Conservation (phyloP, 2,888 invertebrate species). For the Athetis lepigone region DNA sequence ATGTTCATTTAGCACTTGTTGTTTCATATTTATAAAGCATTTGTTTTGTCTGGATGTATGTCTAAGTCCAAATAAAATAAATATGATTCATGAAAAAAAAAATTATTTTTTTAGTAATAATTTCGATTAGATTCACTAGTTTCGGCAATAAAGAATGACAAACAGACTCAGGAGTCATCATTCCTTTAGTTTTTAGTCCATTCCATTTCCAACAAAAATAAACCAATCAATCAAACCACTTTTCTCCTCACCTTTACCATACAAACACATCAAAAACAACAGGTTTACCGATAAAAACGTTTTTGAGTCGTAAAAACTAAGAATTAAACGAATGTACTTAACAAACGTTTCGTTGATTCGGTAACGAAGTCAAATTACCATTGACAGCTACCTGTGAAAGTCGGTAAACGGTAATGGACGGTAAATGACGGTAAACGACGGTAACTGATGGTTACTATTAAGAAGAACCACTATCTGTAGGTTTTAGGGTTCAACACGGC, state of each 20-base stretch:
- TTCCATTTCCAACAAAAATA: no score
- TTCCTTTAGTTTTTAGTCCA: no score
- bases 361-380: constrained; percentile 65
- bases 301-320: constrained; percentile 69
- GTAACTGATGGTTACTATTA: constrained; percentile 47
- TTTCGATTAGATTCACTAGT: no score
- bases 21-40: no score
- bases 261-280: constrained; percentile 64
- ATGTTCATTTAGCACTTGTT: no score
- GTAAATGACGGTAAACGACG: constrained; percentile 40
- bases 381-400: constrained; percentile 61
- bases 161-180: no score
- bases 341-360: constrained; percentile 49
- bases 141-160: no score
- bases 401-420: constrained; percentile 19
- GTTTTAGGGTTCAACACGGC: no score
- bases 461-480: constrained; percentile 44
- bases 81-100: no score
- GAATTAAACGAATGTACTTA: constrained; percentile 65
- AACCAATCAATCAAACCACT: constrained; percentile 26
- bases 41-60: no score
- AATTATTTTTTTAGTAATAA: no score
- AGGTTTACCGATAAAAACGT: constrained; percentile 71
- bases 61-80: no score
- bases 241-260: constrained; percentile 47